These are phyloP conservation scores for Typhlichthys eigenmanni DNA, from an alignment of 2,797 vertebrate species.

Conservation along the genomic window DNA sequence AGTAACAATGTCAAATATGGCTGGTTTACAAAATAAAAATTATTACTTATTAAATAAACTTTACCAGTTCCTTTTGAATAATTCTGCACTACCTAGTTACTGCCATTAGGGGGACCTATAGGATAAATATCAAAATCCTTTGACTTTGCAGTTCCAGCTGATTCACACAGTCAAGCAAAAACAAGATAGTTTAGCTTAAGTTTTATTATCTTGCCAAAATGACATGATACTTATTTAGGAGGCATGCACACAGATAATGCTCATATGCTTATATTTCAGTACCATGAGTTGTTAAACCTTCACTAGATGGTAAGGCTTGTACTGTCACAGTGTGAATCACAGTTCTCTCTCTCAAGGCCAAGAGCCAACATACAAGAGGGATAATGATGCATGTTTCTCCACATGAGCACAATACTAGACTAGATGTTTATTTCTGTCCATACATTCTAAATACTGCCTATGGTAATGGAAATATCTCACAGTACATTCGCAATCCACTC, in stretches of 20 bases:
- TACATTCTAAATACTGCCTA: conserved; percentile 85
- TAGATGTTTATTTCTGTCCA: conserved; percentile 79
- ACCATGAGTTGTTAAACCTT: conserved; percentile 75
- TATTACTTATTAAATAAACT: no score
- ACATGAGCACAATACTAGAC: conserved; percentile 83
- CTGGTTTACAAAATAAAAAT: no score
- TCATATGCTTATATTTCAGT: conserved; percentile 74
- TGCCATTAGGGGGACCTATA: conserved; percentile 49
- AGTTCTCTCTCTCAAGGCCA: conserved; percentile 72
- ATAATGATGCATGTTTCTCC: conserved; percentile 70
- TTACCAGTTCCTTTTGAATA: background rate
- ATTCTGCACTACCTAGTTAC: conserved; percentile 20
- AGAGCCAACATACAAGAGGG: conserved; percentile 76
- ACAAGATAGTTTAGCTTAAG: conserved; percentile 83
- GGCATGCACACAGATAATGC: conserved; percentile 93
- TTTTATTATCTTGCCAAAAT: conserved; percentile 83
- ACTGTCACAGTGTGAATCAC: conserved; percentile 87
- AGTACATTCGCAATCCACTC: conserved; percentile 81
- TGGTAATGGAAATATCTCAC: conserved; percentile 77
- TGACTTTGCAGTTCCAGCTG: background rate
- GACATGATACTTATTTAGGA: conserved; percentile 86
- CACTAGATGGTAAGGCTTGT: conserved; percentile 83
- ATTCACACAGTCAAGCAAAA: conserved; percentile 36
- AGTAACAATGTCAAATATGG: no score
- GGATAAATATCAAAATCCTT: conserved; percentile 6